Conservation (phyloP, 2,888 invertebrate species). For the Acronicta psi region DNA sequence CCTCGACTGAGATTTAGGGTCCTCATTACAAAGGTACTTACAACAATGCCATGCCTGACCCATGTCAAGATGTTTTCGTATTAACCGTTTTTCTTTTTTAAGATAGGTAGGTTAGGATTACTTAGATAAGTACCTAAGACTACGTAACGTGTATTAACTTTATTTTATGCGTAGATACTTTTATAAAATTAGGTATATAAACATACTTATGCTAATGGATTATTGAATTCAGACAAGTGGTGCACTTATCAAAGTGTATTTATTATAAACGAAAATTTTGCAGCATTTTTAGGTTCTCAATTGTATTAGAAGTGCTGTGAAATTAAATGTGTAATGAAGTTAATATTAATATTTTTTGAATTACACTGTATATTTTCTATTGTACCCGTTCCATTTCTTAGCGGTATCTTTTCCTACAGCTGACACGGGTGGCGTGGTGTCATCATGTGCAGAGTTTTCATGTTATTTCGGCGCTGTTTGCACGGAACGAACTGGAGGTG, state of each 20-base stretch:
- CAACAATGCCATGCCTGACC: slow-evolving; percentile 64
- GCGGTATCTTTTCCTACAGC: slow-evolving; percentile 71
- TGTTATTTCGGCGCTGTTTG: slow-evolving; percentile 96
- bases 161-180: slow-evolving; percentile 35
- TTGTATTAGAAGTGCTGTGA: too few relatives aligned
- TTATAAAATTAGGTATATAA: neutral
- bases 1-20: slow-evolving; percentile 55
- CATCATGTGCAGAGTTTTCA: slow-evolving; percentile 92
- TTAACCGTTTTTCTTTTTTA: slow-evolving; percentile 57
- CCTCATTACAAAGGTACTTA: slow-evolving; percentile 58
- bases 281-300: too few relatives aligned
- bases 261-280: too few relatives aligned
- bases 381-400: neutral
- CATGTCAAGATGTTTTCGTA: slow-evolving; percentile 66
- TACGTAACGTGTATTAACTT: slow-evolving; percentile 29
- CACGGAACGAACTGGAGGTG: slow-evolving; percentile 92
- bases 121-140: slow-evolving; percentile 30
- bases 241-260: too few relatives aligned
- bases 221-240: too few relatives aligned
- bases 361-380: too few relatives aligned
- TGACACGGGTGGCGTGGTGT: slow-evolving; percentile 90
- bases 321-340: too few relatives aligned
- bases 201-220: too few relatives aligned
- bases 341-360: too few relatives aligned
- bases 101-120: slow-evolving; percentile 33